Conservation (phyloP, 2,888 invertebrate genomes). For the Pseudococcus jackbeardsleyi region DNA sequence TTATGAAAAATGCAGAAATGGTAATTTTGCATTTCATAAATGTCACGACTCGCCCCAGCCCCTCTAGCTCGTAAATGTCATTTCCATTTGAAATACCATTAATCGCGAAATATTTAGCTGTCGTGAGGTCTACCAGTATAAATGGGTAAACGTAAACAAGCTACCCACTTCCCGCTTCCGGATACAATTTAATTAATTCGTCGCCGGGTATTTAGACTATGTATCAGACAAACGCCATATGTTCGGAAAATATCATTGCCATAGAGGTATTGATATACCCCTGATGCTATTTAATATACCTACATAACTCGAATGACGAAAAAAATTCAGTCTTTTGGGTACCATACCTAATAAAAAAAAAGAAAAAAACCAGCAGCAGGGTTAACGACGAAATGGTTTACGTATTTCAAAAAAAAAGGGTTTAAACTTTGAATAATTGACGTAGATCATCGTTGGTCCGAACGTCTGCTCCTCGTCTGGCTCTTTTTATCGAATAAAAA, state of each 20-base stretch:
- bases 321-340: background rate
- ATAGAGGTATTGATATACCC: no score
- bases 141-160: background rate
- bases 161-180: background rate
- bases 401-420: background rate
- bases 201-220: background rate
- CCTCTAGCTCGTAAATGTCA: background rate
- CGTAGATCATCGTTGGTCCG: background rate
- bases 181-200: background rate
- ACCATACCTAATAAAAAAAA: background rate
- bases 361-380: background rate
- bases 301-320: background rate
- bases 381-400: background rate
- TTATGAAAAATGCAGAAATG: background rate
- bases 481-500: background rate
- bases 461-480: background rate
- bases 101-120: background rate
- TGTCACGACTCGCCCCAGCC: background rate
- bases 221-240: background rate
- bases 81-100: background rate
- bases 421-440: constrained; percentile 17
- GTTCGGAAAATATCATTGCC: background rate
- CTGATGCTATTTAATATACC: background rate
- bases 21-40: constrained; percentile 1
- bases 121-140: background rate